Conservation (phyloP, 2,888 invertebrate genomes). For the Drosophila planitibia region DNA sequence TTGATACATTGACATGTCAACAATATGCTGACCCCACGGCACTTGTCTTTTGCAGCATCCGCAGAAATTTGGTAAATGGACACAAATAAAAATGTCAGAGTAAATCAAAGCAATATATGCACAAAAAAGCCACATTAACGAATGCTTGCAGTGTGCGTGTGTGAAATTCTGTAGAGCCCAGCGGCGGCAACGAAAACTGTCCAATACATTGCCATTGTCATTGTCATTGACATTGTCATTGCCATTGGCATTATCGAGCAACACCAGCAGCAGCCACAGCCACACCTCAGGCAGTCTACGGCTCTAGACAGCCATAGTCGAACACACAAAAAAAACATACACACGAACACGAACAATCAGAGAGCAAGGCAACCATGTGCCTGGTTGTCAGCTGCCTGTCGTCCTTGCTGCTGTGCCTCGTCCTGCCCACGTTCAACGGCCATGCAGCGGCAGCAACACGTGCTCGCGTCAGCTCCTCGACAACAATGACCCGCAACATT, state of each 20-base stretch:
- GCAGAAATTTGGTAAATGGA: constrained; percentile 34
- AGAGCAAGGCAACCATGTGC: constrained; percentile 63
- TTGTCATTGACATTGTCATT: constrained; percentile 7
- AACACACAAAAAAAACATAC: constrained; percentile 9
- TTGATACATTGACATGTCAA: constrained; percentile 73
- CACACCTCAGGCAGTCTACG: constrained; percentile 26
- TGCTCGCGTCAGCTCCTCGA: constrained; percentile 80
- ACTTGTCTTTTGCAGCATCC: constrained; percentile 31
- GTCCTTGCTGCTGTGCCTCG: constrained; percentile 66
- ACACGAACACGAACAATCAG: constrained; percentile 27
- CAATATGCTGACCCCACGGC: constrained; percentile 46
- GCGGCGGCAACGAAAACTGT: constrained; percentile 32
- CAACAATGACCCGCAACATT: constrained; percentile 84
- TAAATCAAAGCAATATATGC: constrained; percentile 54
- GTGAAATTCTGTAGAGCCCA: constrained; percentile 33
- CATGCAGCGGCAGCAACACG: constrained; percentile 75
- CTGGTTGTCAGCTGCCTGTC: constrained; percentile 51
- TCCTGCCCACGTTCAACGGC: constrained; percentile 63
- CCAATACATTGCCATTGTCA: constrained; percentile 19
- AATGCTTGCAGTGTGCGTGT: constrained; percentile 29
- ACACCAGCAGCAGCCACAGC: constrained; percentile 21
- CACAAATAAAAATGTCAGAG: constrained; percentile 51
- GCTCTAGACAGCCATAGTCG: constrained; percentile 19
- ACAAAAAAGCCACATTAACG: constrained; percentile 34
- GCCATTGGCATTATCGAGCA: constrained; percentile 36